phyloP scores from a whole-genome alignment of 2,113 vertebrate species.

The Gallinago paraguaiae region DNA sequence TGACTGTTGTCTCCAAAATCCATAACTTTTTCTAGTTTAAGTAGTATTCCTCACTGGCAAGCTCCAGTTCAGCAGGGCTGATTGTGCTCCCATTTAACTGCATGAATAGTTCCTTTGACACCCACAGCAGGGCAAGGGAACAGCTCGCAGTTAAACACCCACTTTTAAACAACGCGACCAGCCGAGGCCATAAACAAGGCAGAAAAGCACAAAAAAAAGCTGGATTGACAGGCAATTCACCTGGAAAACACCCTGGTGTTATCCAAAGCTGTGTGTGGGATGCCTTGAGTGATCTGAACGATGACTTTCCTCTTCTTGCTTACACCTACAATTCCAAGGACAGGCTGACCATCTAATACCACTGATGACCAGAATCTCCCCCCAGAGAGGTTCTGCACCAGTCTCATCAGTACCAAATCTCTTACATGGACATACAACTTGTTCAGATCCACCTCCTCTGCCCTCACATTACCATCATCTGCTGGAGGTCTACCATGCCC shows the following conservation, averaged over 20 bases:
- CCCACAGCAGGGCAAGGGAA: not conserved
- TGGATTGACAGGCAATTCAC: not conserved
- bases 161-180: not conserved
- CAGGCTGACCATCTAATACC: not conserved
- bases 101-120: constrained; percentile 23
- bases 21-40: constrained; percentile 11
- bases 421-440: too few relatives aligned
- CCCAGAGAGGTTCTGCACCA: not conserved
- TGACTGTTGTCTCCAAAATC: constrained; percentile 43
- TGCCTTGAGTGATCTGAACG: not conserved
- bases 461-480: not conserved
- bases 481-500: not conserved
- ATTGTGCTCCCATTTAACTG: constrained; percentile 30
- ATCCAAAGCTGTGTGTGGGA: not conserved
- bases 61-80: not conserved
- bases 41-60: constrained; percentile 36
- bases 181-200: not conserved
- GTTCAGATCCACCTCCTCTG: not conserved
- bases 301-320: not conserved
- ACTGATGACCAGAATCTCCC: not conserved
- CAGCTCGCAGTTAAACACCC: not conserved
- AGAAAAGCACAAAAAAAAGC: not conserved
- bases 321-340: not conserved
- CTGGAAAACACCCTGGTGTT: not conserved
- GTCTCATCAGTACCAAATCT: not conserved